Conservation (phyloP, 1,140 invertebrate genomes). For the Triops longicaudatus region DNA sequence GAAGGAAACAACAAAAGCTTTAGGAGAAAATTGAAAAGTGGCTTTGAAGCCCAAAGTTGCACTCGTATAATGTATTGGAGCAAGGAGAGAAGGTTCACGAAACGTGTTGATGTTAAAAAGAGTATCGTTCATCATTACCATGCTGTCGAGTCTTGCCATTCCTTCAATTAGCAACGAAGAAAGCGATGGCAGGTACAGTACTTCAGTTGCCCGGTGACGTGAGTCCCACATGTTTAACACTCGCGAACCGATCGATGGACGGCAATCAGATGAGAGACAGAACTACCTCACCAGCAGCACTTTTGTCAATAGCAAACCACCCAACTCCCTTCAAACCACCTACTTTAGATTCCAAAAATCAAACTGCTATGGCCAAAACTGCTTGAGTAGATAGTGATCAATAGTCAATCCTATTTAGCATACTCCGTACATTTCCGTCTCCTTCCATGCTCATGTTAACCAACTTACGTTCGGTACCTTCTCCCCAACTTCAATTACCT, state of each 20-base stretch:
- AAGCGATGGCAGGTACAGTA: background rate
- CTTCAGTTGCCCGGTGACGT: background rate
- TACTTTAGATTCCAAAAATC: background rate
- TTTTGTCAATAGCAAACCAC: background rate
- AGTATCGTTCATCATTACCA: background rate
- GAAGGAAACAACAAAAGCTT: background rate
- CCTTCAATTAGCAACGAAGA: background rate
- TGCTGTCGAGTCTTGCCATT: background rate
- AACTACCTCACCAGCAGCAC: background rate
- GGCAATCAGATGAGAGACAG: constrained; percentile 3
- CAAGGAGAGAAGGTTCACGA: background rate
- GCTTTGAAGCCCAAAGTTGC: background rate
- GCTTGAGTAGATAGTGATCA: background rate
- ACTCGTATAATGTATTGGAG: background rate
- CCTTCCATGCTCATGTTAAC: no score
- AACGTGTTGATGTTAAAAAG: background rate
- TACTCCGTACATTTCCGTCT: no score
- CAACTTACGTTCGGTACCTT: no score
- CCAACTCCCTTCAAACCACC: background rate
- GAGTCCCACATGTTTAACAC: background rate
- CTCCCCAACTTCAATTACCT: no score
- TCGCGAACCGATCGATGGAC: constrained; percentile 3
- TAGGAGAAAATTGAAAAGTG: background rate
- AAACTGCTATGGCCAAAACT: background rate
- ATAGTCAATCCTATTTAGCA: background rate